Conservation (phyloP, 2,888 invertebrate species). For the Eulithis testata region DNA sequence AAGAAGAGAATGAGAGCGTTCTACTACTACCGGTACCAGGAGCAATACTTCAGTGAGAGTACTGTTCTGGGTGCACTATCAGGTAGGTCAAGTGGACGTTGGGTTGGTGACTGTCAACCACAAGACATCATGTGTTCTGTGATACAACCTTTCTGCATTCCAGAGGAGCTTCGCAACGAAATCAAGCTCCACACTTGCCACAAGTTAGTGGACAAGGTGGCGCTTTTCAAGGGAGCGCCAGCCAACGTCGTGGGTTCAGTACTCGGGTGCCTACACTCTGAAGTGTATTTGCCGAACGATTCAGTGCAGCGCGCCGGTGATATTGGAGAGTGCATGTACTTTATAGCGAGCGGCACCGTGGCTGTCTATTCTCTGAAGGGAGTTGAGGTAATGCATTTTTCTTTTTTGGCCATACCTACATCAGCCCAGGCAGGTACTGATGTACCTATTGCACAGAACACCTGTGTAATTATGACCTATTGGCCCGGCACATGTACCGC, state of each 20-base stretch:
- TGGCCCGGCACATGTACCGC: no score
- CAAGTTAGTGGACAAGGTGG: constrained; percentile 81
- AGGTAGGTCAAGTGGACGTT: constrained; percentile 48
- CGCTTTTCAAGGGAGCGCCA: constrained; percentile 81
- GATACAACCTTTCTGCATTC: background rate
- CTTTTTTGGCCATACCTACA: no score
- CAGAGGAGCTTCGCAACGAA: constrained; percentile 80
- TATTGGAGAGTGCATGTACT: constrained; percentile 86
- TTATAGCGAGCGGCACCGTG: constrained; percentile 86
- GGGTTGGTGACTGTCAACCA: no score
- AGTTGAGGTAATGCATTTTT: constrained; percentile 74
- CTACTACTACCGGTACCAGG: constrained; percentile 85
- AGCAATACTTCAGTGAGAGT: constrained; percentile 84
- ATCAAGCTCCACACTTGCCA: constrained; percentile 82
- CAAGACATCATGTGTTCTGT: background rate
- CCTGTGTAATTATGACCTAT: no score
- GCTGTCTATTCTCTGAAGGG: constrained; percentile 85
- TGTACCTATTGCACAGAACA: no score
- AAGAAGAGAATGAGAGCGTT: constrained; percentile 82
- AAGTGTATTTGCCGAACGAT: constrained; percentile 86
- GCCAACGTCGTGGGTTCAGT: constrained; percentile 77
- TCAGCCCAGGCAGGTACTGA: no score
- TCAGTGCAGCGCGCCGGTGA: constrained; percentile 84
- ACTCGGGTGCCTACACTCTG: constrained; percentile 79
- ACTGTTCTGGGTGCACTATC: constrained; percentile 82